Evolutionary conservation across 2,888 invertebrate genomes (phyloP), one percentile per base, ranked within the genome.

Genomic region (Callyntrura guangdongensis): DNA sequence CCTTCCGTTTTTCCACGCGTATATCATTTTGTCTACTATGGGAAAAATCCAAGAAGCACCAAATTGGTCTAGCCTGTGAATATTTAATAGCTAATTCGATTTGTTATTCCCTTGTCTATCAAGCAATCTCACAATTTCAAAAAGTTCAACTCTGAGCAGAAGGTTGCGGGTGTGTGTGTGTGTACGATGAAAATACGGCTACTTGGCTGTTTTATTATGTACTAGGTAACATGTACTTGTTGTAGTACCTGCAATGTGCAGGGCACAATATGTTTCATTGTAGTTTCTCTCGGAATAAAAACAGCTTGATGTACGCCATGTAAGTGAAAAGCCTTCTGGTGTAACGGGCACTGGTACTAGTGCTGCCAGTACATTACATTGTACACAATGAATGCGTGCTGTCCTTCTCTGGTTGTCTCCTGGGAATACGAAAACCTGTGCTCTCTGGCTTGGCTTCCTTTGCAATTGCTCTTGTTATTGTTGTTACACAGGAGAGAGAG

Each of bases 61-160:
- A 91, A 87, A 91, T 91, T 83, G 87, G 91, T 82, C 36, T 83
- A 77, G 74, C 61, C 36, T 67, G 64, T 91, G 91, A 86, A 91
- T 91, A 91, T 86, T 91, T 91, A 86, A 91, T 91, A 82, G 81
- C 61, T 91, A 91, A 91, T 91, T 91, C 91, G 91, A 91, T 91
- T 91, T 91, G 91, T 91, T 87, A 82, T 87, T 87, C 89, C 89
- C 89, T 89, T 89, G 89, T 89, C 89, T 89, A 84, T 89, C 83
- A 89, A 84, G 89, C 84, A 89, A 89, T 89, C 89, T 89, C 61
- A 74, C 72, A 64, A 77, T 89, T 89, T 88, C 72, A 82, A 84
- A 79, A 88, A 53, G 88, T 83, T 89, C 17, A 49, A 84, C 83
- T 64, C 25, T 22, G 53, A 1, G 3, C n/a, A 36, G 36, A 72